Evolutionary conservation across 1,140 invertebrate species (phyloP).

Genomic region (Pseudoatta argentina): DNA sequence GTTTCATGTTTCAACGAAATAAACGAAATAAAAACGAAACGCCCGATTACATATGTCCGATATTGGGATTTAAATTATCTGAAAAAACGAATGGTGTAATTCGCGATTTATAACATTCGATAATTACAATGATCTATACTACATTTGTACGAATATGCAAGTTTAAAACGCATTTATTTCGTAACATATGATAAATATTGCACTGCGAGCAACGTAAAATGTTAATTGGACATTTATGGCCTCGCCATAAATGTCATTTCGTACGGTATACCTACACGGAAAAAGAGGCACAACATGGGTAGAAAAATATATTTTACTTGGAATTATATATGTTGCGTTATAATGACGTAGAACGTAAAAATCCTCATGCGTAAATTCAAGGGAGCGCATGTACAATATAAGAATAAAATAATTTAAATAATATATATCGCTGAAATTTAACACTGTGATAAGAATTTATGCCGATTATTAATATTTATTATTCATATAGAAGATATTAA

Average conservation of each 20-base stretch:
- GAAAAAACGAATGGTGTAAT: neutral
- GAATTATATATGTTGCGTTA: neutral
- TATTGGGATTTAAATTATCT: constrained; percentile 19
- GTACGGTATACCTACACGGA: neutral
- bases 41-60: neutral
- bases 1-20: neutral
- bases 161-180: constrained; percentile 8
- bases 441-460: neutral
- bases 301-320: neutral
- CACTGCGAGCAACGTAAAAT: constrained; percentile 15
- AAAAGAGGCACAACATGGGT: neutral
- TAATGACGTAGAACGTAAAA: constrained; percentile 18
- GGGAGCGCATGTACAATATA: neutral
- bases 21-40: constrained; percentile 7
- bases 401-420: constrained; percentile 10
- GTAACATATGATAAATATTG: constrained; percentile 21
- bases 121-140: constrained; percentile 15
- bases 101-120: constrained; percentile 2
- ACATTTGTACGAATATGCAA: neutral
- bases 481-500: neutral
- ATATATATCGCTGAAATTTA: constrained; percentile 6
- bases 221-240: constrained; percentile 43
- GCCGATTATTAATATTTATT: constrained; percentile 35
- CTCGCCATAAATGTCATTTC: constrained; percentile 3
- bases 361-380: neutral